These are phyloP conservation scores for Matsumyia berberina DNA, from an alignment of 2,888 invertebrate species.

Conservation along the genomic window DNA sequence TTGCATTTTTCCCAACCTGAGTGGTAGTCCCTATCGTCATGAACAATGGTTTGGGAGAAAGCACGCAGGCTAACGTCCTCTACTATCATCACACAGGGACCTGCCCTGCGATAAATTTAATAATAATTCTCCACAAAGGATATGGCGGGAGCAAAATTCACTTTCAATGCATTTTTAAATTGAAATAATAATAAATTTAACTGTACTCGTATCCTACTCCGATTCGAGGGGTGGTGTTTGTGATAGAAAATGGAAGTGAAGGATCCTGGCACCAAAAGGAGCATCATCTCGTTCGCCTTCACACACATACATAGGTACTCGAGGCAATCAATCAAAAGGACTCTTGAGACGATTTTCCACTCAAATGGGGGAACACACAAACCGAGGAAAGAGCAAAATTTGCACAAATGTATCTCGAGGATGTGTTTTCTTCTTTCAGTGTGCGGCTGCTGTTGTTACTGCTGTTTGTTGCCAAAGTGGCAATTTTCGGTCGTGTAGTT, in stretches of 20 bases:
- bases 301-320: conserved; percentile 75
- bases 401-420: conserved; percentile 67
- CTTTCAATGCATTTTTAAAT: conserved; percentile 76
- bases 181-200: conserved; percentile 76
- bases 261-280: conserved; percentile 32
- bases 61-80: conserved; percentile 62
- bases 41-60: conserved; percentile 47
- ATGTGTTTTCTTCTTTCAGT: conserved; percentile 22
- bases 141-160: conserved; percentile 49
- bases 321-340: conserved; percentile 77
- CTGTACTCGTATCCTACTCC: conserved; percentile 56
- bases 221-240: neutral
- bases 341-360: conserved; percentile 75
- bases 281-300: conserved; percentile 55
- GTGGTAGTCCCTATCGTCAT: neutral
- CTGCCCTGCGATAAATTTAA: conserved; percentile 65
- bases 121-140: conserved; percentile 54
- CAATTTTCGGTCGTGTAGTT: conserved; percentile 62
- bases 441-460: conserved; percentile 4
- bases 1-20: conserved; percentile 72
- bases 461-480: conserved; percentile 61
- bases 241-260: neutral
- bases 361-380: conserved; percentile 28
- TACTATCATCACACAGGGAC: conserved; percentile 4
- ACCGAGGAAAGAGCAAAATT: conserved; percentile 69